Evolutionary conservation across 2,113 vertebrate genomes (phyloP), one percentile per base, ranked within the genome.

Genomic region (Neolamprologus modestus): DNA sequence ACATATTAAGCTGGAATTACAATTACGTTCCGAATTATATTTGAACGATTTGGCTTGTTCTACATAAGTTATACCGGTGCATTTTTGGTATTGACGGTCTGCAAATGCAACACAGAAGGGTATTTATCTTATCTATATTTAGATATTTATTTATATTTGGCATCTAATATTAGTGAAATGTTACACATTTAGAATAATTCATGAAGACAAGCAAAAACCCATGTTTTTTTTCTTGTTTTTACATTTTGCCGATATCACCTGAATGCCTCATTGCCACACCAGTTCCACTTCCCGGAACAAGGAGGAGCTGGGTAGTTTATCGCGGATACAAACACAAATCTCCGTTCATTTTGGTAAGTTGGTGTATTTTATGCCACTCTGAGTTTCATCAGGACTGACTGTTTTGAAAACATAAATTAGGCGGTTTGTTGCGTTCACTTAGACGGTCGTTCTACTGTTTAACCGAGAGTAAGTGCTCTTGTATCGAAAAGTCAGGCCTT

Each of bases 261-360:
- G 84, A 89, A 86, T 42, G 83, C 68, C 24, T 17, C 84, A 63
- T 54, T 42, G 83, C 80, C 33, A 45, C 80, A 54, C 24, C 26
- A 21, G n/a, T 66, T 52, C 31, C 9, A 89, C 87, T 94, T 95
- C 92, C 95, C 24, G 85, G 73, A 91, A 83, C 80, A 81, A 79
- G 89, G 84, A 83, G 88, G 85, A 82, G 87, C 35, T 66, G 82
- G 3, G 4, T 50, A 10, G 5, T 52, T 47, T 82, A 40, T 81
- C 86, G 42, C 35, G 42, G 82, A 88, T 45, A 61, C 28, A 84
- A 82, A 88, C 16, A 78, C 2, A 26, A 21, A 40, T 82, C 37
- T 63, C 45, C 54, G 16, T 78, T n/a, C 50, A 16, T 4, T 61
- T 85, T 63, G 90, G 95, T 95, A 53, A 81, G 90, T 81, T 42